A percentile compares a stretch with the other conserved stretches of the same genome.
These are phyloP conservation scores for Drosophila suboccidentalis DNA, from an alignment of 2,888 invertebrate genomes.

Conservation along the genomic window DNA sequence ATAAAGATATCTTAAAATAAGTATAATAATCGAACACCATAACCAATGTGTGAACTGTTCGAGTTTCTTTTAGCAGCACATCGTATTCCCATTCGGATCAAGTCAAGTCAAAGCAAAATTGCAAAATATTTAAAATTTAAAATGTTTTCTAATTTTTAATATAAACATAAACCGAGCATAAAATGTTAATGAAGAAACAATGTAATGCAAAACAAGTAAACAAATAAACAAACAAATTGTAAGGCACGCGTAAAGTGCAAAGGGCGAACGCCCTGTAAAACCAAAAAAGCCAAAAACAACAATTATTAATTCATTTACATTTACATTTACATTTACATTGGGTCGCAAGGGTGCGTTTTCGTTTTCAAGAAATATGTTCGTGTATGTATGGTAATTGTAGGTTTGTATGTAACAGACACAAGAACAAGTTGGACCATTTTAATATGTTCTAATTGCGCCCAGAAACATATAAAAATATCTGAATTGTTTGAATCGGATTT, in stretches of 20 bases:
- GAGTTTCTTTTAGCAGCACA: conserved; percentile 16
- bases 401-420: background rate
- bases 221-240: conserved; percentile 31
- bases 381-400: background rate
- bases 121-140: background rate
- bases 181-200: conserved; percentile 51
- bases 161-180: conserved; percentile 20
- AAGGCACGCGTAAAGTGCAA: conserved; percentile 65
- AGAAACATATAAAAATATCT: background rate
- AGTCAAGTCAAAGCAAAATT: conserved; percentile 48
- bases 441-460: background rate
- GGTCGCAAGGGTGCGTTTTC: background rate
- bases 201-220: conserved; percentile 42
- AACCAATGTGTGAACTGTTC: conserved; percentile 52
- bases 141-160: conserved; percentile 32
- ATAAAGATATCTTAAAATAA: conserved; percentile 24
- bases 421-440: background rate
- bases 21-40: conserved; percentile 34
- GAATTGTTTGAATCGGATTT: background rate
- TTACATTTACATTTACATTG: conserved; percentile 1
- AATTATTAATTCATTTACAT: conserved; percentile 18
- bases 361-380: background rate
- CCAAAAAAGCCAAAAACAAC: conserved; percentile 37
- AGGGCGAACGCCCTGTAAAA: conserved; percentile 55
- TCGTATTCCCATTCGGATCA: conserved; percentile 12